These are phyloP conservation scores for Coronaproctus castanopsis DNA, from an alignment of 2,888 invertebrate species.

Conservation along the genomic window DNA sequence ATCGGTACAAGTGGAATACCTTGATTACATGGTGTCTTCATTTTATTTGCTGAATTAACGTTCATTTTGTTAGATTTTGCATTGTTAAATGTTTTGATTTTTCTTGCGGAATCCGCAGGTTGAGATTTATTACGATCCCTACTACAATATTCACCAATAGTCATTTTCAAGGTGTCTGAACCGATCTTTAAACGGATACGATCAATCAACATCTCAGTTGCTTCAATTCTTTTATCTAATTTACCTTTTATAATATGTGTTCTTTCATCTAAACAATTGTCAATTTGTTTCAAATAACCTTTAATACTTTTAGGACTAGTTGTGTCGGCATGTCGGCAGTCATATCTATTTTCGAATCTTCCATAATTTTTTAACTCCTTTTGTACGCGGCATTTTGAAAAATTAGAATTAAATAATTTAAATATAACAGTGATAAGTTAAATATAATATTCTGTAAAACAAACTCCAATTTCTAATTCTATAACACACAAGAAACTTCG, in stretches of 20 bases:
- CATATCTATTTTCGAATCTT: not conserved
- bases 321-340: not conserved
- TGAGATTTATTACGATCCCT: not conserved
- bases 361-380: not conserved
- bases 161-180: not conserved
- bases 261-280: not conserved
- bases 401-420: no score
- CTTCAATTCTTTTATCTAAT: not conserved
- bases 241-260: not conserved
- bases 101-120: no score
- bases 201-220: not conserved
- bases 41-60: conserved; percentile 3
- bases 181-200: not conserved
- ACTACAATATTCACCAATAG: not conserved
- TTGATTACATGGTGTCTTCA: conserved; percentile 14
- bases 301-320: not conserved
- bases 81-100: not conserved
- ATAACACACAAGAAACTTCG: no score
- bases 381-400: not conserved
- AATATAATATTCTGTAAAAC: no score
- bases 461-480: no score
- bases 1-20: conserved; percentile 7
- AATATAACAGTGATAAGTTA: no score
- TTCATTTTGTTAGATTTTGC: conserved; percentile 3
- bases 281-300: not conserved